Conservation (phyloP, 2,797 vertebrate species). For the Sebastes steindachneri region DNA sequence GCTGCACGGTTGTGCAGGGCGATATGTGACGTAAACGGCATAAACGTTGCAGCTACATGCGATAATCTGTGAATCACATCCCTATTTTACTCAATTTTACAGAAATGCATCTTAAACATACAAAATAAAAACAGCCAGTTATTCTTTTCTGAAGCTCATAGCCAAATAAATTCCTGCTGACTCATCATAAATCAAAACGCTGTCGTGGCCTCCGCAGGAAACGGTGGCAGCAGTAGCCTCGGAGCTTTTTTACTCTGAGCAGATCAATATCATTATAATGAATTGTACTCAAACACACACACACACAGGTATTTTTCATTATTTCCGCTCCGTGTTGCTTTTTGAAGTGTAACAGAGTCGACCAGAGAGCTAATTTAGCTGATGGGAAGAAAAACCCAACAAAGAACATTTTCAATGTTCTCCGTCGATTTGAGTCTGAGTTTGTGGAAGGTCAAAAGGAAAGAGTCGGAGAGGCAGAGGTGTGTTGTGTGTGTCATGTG, state of each 20-base stretch:
- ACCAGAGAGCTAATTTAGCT: slow-evolving; percentile 55
- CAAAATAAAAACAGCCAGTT: slow-evolving; percentile 2
- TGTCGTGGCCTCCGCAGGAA: slow-evolving; percentile 50
- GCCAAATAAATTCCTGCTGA: slow-evolving; percentile 53
- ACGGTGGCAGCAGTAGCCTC: slow-evolving; percentile 41
- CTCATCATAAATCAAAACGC: slow-evolving; percentile 61
- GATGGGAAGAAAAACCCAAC: slow-evolving; percentile 42
- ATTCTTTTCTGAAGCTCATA: neutral
- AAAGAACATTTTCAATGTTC: slow-evolving; percentile 50
- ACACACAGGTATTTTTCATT: slow-evolving; percentile 65
- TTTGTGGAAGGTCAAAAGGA: slow-evolving; percentile 47
- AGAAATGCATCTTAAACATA: neutral
- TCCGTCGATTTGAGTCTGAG: slow-evolving; percentile 33
- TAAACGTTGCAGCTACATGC: neutral
- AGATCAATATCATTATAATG: slow-evolving; percentile 71
- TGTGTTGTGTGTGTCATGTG: slow-evolving; percentile 24
- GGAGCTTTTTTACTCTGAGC: slow-evolving; percentile 44
- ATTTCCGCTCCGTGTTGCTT: slow-evolving; percentile 47
- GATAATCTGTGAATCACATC: neutral
- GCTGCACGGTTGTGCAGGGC: no score
- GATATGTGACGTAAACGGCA: no score
- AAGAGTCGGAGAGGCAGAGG: neutral
- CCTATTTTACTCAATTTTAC: neutral
- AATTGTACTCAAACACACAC: slow-evolving; percentile 50
- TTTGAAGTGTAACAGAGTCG: slow-evolving; percentile 59